Percentiles rank a stretch among this genome's conserved stretches.
Evolutionary conservation across 37 sponge, comb jelly and placozoan genomes (phyloP).

Genomic region (Ephydatia muelleri): DNA sequence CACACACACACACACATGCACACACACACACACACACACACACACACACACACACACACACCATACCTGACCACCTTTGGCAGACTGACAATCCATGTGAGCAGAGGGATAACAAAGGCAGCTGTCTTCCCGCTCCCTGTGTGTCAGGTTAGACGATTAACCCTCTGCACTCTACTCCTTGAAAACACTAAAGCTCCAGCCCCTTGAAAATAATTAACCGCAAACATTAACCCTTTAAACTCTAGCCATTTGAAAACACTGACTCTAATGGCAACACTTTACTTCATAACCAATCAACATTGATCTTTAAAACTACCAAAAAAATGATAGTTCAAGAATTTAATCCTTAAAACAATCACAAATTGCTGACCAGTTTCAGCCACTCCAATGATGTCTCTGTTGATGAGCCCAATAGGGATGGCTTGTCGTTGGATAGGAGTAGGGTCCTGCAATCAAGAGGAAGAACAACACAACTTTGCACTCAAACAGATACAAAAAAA

Average conservation of each 20-base stretch:
- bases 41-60: not conserved
- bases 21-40: slow-evolving; percentile 3
- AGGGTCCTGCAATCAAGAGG: slow-evolving; percentile 62
- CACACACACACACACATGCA: slow-evolving; percentile 3
- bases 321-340: too few relatives aligned
- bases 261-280: too few relatives aligned
- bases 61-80: slow-evolving; percentile 80
- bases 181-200: not conserved
- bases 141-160: not conserved
- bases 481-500: too few relatives aligned
- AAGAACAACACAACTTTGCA: not conserved
- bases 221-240: too few relatives aligned
- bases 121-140: slow-evolving; percentile 96
- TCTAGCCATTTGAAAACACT: too few relatives aligned
- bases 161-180: not conserved
- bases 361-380: slow-evolving; percentile 89
- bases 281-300: too few relatives aligned
- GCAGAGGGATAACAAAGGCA: slow-evolving; percentile 96
- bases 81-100: slow-evolving; percentile 90
- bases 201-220: too few relatives aligned
- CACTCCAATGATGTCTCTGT: slow-evolving; percentile 97
- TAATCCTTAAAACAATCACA: too few relatives aligned
- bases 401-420: slow-evolving; percentile 96
- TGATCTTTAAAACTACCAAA: too few relatives aligned
- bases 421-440: slow-evolving; percentile 98